Evolutionary conservation across 2,113 vertebrate species (phyloP).

Genomic region (Gobio gobio): DNA sequence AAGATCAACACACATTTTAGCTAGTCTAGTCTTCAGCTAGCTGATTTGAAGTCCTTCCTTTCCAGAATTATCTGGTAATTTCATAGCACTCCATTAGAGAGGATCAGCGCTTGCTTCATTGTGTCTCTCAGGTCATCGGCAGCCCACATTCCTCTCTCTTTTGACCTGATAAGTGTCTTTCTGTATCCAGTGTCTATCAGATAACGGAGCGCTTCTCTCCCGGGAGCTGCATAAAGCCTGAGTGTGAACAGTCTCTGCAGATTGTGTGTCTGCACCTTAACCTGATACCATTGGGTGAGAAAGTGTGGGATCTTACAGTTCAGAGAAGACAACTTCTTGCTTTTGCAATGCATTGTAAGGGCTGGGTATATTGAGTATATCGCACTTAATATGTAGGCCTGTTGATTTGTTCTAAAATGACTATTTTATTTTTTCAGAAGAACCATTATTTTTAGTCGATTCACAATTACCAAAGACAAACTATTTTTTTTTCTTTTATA

Average conservation of each 20-base stretch:
- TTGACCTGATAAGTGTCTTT: conserved; percentile 54
- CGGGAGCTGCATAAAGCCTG: conserved; percentile 41
- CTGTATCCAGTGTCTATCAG: conserved; percentile 53
- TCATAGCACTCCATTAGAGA: conserved; percentile 36
- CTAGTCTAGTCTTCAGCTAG: not conserved
- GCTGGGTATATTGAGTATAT: not conserved
- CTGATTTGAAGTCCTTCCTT: not conserved
- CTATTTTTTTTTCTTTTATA: not conserved
- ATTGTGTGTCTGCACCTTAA: conserved; percentile 51
- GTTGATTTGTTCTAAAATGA: not conserved
- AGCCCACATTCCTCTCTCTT: conserved; percentile 36
- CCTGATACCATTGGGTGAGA: conserved; percentile 39
- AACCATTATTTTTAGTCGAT: not conserved
- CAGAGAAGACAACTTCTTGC: not conserved
- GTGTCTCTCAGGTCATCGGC: conserved; percentile 18
- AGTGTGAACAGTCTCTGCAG: conserved; percentile 14
- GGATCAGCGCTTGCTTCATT: conserved; percentile 19
- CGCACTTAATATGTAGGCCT: too few species aligned
- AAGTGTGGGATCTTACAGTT: conserved; percentile 34
- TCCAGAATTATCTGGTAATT: conserved; percentile 4
- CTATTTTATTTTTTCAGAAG: not conserved
- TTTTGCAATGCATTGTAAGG: not conserved
- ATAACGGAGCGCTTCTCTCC: conserved; percentile 45
- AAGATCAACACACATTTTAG: not conserved
- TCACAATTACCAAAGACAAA: not conserved